phyloP scores from a whole-genome alignment of 1,140 invertebrate species.

The Drosophila tropicalis region DNA sequence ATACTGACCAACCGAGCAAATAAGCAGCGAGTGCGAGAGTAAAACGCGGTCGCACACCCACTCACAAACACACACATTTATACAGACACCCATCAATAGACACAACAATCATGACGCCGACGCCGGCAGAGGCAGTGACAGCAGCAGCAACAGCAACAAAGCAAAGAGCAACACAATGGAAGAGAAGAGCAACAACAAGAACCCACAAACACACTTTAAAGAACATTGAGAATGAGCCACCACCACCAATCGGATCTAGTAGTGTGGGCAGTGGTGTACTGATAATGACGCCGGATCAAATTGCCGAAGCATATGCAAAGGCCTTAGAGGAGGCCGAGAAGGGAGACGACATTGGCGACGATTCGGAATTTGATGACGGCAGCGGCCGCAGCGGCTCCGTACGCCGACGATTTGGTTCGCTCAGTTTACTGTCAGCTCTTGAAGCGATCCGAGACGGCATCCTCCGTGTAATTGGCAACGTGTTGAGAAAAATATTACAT shows the following conservation, averaged over 20 bases:
- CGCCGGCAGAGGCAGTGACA: conserved; percentile 11
- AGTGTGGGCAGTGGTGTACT: conserved; percentile 45
- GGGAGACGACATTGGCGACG: not conserved
- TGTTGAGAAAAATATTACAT: conserved; percentile 53
- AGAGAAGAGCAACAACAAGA: not conserved
- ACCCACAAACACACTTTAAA: not conserved
- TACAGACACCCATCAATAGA: not conserved
- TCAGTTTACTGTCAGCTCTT: conserved; percentile 27
- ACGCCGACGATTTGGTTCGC: conserved; percentile 2
- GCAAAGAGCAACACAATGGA: not conserved
- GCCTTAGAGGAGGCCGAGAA: conserved; percentile 37
- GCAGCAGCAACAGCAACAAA: not conserved
- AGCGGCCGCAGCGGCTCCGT: not conserved
- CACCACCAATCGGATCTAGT: conserved; percentile 44
- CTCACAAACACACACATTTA: not conserved
- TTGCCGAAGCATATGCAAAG: conserved; percentile 59
- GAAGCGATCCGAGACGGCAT: conserved; percentile 41
- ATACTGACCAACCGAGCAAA: not conserved
- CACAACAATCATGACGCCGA: conserved; percentile 13
- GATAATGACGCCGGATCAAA: conserved; percentile 57
- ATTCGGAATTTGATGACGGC: conserved; percentile 13
- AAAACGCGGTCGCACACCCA: not conserved
- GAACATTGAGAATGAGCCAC: not conserved
- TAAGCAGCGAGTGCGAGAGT: not conserved
- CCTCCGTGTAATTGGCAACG: conserved; percentile 51